phyloP scores from a whole-genome alignment of 1,140 invertebrate genomes.

The Batillaria attramentaria region DNA sequence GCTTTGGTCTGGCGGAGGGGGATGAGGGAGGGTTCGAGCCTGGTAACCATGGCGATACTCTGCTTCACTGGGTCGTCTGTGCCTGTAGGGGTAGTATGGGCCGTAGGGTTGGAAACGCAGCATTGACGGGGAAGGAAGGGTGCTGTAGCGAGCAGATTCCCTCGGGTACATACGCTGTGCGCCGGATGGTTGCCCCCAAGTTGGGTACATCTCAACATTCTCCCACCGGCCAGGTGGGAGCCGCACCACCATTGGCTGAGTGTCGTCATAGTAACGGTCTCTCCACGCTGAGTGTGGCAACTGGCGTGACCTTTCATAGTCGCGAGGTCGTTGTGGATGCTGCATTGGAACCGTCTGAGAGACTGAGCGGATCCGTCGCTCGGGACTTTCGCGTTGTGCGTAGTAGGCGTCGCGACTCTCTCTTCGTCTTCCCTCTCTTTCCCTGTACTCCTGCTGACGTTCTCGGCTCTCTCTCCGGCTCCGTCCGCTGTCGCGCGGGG shows the following conservation, averaged over 20 bases:
- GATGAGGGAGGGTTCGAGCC: background rate
- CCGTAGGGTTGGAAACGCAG: slow-evolving; percentile 14
- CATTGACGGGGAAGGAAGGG: background rate
- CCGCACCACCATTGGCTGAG: background rate
- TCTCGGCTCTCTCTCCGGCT: background rate
- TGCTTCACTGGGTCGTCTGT: background rate
- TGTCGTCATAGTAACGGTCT: background rate
- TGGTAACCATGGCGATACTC: background rate
- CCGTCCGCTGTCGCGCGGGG: background rate
- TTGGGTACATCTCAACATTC: background rate
- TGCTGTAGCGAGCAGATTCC: background rate
- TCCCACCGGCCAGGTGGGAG: slow-evolving; percentile 9
- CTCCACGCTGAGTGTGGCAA: background rate
- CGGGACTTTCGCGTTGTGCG: no score
- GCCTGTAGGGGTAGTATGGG: slow-evolving; percentile 16
- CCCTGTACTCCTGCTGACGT: background rate
- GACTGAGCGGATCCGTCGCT: background rate
- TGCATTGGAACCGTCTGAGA: background rate
- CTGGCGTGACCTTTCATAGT: background rate
- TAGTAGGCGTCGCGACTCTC: background rate
- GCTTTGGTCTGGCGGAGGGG: no score
- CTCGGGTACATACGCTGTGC: background rate
- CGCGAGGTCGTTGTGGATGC: background rate
- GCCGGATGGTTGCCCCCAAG: background rate
- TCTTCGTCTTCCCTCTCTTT: background rate